Evolutionary conservation across 1,140 invertebrate species (phyloP), one percentile per base, ranked within the genome.

Genomic region (Babylonia areolata): DNA sequence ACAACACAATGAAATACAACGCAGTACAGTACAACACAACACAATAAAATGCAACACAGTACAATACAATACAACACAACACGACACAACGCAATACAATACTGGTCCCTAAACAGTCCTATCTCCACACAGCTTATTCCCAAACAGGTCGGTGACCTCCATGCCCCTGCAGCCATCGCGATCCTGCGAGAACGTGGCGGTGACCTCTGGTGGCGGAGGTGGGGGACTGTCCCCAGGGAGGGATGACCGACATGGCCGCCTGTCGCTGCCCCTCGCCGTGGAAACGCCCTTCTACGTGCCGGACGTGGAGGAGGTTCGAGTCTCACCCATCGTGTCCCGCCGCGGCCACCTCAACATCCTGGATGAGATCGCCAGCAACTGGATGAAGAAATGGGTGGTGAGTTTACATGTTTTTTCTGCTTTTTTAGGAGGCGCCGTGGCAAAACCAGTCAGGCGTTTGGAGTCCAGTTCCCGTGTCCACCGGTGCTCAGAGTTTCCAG

Each of bases 321-420:
- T 99, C 85, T 99, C 98, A 91, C 98, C 98, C 0, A 98, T 99
- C 1, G 97, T 99, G 37, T 98, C 98, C 35, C 96, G 98, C 58
- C 98, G 99, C 95, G 98, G 99, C 20, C 98, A 98, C 91, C 96
- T 99, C 88, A 99, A 99, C 94, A 97, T 99, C 86, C 95, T 99
- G 88, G 98, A 99, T 93, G 98, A 99, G 93, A 98, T 98, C 91
- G 98, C 97, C 46, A 98, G 98, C 90, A 97, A 98, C 20, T 99
- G 99, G 98, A 97, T 98, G 93, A 99, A 99, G 93, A 96, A 97
- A 95, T 99, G 97, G 97, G 97, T 99, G 96, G 98, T 99, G 95
- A 94, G 97, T 96, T 77, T 12, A 39, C 23, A 23, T 31, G 39
- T 12, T 51, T 46, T 46, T 46, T 51, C 17, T 51, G 9, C 46